Base-by-base conservation (phyloP, 2,113 vertebrate genomes). In the Patagioenas fasciata region DNA sequence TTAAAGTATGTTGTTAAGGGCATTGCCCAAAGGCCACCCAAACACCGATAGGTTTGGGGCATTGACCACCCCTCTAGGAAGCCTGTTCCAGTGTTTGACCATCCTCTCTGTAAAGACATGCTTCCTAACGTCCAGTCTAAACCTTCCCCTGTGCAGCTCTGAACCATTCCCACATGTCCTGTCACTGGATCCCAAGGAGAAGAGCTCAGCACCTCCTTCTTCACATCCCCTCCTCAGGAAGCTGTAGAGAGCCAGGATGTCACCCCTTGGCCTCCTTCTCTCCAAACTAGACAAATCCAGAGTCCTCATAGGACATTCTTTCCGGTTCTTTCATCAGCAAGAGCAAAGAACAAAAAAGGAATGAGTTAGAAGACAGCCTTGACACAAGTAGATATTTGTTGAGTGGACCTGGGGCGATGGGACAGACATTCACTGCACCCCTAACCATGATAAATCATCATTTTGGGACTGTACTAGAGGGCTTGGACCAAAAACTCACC, bases 141-240 rank as follows among this genome's bases (percentile, higher is more conserved):
- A 40, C n/a, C 21, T 25, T 3, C 11, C 8, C 7, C 10, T n/a
- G 11, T 0, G 2, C 24, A 31, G 25, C 54, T 85, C 86, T 75
- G 57, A 67, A 15, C 26, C 36, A 56, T 54, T 64, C 24, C 31
- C 23, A n/a, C 0, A 0, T 1, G 1, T 42, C 9, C 47, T 61
- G 4, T 9, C 51, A 18, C 23, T 32, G 47, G 40, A 56, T 21
- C 3, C 7, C 40, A 29, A 13, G 20, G 26, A 71, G 10, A 78
- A 18, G 44, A 44, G 44, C 44, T 66, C 47, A 53, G 15, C 47
- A 57, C 6, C 1, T 17, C 29, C 51, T 4, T 48, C 14, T 57
- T 31, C 28, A 4, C 4, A 6, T 61, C 15, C 0, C 8, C 17
- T 28, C 11, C 29, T 88, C 50, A 60, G 38, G 47, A 80, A 80